Base-by-base conservation (phyloP, 2,797 vertebrate species). In the Holocentrus rufus region DNA sequence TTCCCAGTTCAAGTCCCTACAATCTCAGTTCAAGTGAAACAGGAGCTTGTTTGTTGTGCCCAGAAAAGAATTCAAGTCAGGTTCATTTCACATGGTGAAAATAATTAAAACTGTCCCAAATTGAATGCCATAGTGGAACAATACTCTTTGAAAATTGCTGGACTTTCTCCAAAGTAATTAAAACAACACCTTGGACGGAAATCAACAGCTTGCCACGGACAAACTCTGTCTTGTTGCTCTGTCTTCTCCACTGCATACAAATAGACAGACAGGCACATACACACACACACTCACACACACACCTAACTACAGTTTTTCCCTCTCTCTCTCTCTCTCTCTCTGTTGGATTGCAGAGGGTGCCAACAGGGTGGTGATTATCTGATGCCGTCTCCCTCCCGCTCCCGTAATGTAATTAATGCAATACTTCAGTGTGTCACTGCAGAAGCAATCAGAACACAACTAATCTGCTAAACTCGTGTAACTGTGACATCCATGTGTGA, bases 91-190 rank as follows among this genome's bases (percentile, higher is more conserved):
- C 76, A 71, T 52, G 60, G 72, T 80, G 79, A 84, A 79, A 88
- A 91, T 86, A 88, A 92, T 90, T 86, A 86, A 83, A 92, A 90
- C 76, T 84, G 74, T 65, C 87, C 56, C 79, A 84, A 90, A 88
- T 59, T 79, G 72, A 92, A 92, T 82, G 80, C 74, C 61, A 72
- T 59, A 34, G 70, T 80, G 86, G 75, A 85, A 86, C 64, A 81
- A 82, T 84, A 69, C 76, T 77, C 76, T 80, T 65, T 67, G 79
- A 83, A 88, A 81, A 80, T 76, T 66, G 71, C 80, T 92, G 91
- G 91, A 89, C 58, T 65, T 77, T 65, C 74, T 90, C 91, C 89
- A 91, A 91, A 83, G 83, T 91, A 92, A 92, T 93, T 90, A 92
- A 79, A 85, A 82, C 83, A 87, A 86, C 86, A 90, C 88, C 83